Evolutionary conservation across 2,797 vertebrate species (phyloP).

Genomic region (Ceyx erithaca): DNA sequence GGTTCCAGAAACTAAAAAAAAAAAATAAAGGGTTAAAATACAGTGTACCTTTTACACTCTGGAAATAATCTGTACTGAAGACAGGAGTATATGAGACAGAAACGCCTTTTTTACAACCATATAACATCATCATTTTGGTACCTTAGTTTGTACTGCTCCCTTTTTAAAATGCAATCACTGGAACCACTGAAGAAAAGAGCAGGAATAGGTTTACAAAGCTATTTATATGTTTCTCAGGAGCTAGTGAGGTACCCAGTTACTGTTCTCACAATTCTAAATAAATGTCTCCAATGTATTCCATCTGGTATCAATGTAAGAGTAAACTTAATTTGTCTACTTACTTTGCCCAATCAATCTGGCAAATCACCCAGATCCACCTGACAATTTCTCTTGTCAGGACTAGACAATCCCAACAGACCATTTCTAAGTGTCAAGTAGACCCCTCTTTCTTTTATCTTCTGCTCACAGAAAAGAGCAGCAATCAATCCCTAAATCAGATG

Average conservation of each 20-base stretch:
- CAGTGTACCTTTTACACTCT: not conserved
- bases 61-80: not conserved
- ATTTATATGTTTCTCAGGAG: not conserved
- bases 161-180: not conserved
- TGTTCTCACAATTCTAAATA: not conserved
- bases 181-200: not conserved
- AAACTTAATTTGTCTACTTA: not conserved
- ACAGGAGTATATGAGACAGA: not conserved
- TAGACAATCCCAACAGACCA: not conserved
- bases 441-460: not conserved
- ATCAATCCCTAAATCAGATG: not conserved
- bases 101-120: not conserved
- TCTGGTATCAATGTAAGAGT: not conserved
- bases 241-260: not conserved
- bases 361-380: not conserved
- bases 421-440: not conserved
- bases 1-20: not conserved
- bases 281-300: not conserved
- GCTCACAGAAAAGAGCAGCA: not conserved
- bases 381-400: not conserved
- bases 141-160: not conserved
- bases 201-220: not conserved
- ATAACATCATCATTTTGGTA: not conserved
- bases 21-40: not conserved
- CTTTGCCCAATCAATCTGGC: not conserved